A percentile compares a stretch with the other conserved stretches of the same genome.
Conservation (phyloP, 2,797 vertebrate genomes). For the Cichlasoma orientale region DNA sequence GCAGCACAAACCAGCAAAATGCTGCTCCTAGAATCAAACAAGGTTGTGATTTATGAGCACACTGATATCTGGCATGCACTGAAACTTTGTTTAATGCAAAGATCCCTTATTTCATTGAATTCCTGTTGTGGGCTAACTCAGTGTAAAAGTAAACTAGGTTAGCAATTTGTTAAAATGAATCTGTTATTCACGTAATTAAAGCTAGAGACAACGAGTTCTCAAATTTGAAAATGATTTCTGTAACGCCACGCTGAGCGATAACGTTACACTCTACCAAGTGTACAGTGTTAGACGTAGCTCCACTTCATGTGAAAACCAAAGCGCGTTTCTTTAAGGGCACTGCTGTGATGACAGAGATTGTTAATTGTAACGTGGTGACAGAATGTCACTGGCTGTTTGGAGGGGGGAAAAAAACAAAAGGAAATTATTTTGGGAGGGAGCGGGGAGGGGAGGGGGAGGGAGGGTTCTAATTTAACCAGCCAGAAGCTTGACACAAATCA, state of each 20-base stretch:
- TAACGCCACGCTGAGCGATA: no score
- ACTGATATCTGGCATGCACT: background rate
- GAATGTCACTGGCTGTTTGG: background rate
- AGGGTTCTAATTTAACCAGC: conserved; percentile 43
- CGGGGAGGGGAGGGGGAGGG: background rate
- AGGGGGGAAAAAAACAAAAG: background rate
- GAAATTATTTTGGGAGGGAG: background rate
- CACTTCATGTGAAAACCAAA: background rate
- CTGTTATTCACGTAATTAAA: background rate
- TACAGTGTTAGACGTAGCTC: background rate
- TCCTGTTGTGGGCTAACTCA: background rate
- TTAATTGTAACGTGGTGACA: background rate
- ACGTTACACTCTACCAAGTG: background rate
- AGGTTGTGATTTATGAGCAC: conserved; percentile 24
- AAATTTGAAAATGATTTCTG: background rate
- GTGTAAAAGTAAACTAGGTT: background rate
- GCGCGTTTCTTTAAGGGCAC: conserved; percentile 1
- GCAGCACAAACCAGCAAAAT: conserved; percentile 1
- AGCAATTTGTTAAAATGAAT: background rate
- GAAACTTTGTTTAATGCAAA: conserved; percentile 3
- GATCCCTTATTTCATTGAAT: background rate
- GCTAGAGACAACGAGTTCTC: background rate
- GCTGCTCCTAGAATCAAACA: conserved; percentile 19
- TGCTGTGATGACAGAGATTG: background rate
- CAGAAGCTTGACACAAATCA: conserved; percentile 28